Base-by-base conservation (phyloP, 2,113 vertebrate genomes). In the Tylochromis polylepis region DNA sequence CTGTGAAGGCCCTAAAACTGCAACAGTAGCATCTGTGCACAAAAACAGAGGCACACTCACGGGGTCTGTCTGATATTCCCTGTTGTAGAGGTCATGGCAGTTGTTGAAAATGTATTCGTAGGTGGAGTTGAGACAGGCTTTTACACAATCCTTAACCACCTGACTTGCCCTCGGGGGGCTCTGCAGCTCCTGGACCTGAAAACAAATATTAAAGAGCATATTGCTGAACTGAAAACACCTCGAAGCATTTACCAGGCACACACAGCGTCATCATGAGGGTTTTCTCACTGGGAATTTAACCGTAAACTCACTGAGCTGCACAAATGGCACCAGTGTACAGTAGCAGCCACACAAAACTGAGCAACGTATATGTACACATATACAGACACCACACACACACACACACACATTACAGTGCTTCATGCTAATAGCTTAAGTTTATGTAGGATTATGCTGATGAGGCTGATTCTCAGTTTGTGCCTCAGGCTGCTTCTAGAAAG, bases 51-150 rank as follows among this genome's bases (percentile, higher is more conserved):
- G 18, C 15, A 51, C 15, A 94, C 97, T 85, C 92, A 99, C 98
- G 85, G 98, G 97, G 87, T 99, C 98, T 0, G 97, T 97, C 95
- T 99, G 98, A 94, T 99, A 99, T 94, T 99, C 98, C 49, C 98
- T 97, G 81, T 98, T 97, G 88, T 99, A 99, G 7, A 99, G 97
- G 85, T 99, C 98, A 0, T 99, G 98, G 56, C 98, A 99, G 96
- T 99, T 99, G 93, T 99, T 99, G 95, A 99, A 99, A 93, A 99
- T 99, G 94, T 99, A 99, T 91, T 99, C 98, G 0, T 99, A 99
- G 46, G 98, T 99, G 85, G 98, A 99, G 95, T 98, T 99, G 81
- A 99, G 97, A 89, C 98, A 99, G 31, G 98, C 98, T 90, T 99
- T 99, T 67, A 99, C 98, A 1, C 98, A 99, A 87, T 99, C 98